Base-by-base conservation (phyloP, 2,113 vertebrate species). In the Sphaerodactylus townsendi region DNA sequence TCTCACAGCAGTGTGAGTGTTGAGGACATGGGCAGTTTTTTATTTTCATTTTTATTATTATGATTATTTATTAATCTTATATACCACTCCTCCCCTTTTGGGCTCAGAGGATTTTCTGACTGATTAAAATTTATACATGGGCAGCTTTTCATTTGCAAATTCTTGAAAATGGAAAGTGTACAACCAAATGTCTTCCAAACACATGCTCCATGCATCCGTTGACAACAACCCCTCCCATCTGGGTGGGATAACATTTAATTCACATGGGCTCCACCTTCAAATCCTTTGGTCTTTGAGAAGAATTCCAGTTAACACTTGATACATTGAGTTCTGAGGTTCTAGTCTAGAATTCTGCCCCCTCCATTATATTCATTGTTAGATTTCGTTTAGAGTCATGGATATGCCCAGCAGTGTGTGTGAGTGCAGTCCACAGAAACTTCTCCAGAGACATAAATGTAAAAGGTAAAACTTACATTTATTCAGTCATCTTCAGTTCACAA, bases 191-290 rank as follows among this genome's bases (percentile, higher is more conserved):
- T 39, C 81, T 64, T 77, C 30, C 7, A 91, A 87, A 86, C n/a
- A 82, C 84, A 84, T 71, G 83, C 44, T 41, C 82, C 37, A 65
- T 21, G 21, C 81, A 50, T 56, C 89, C 74, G 79, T 75, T 83
- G 56, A 53, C 14, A 78, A 74, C 19, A 79, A 84, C 65, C 6
- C 10, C 14, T 82, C 79, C 21, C n/a, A 85, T 21, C 1, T 25
- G 9, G 1, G 17, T 79, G 48, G 28, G 14, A 87, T 19, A 79
- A 79, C 71, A 74, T 35, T n/a, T 74, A 17, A 28, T 80, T 77
- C 19, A 0, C 3, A 3, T 37, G 41, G 11, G 6, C 17, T 86
- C n/a, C 6, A 81, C 4, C 14, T 41, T 65, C 0, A 64, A 72
- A 56, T 71, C 28, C 15, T 68, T 44, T 91, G 46, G 3, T 69